Conservation (phyloP, 2,113 vertebrate species). For the Sebastes fasciatus region DNA sequence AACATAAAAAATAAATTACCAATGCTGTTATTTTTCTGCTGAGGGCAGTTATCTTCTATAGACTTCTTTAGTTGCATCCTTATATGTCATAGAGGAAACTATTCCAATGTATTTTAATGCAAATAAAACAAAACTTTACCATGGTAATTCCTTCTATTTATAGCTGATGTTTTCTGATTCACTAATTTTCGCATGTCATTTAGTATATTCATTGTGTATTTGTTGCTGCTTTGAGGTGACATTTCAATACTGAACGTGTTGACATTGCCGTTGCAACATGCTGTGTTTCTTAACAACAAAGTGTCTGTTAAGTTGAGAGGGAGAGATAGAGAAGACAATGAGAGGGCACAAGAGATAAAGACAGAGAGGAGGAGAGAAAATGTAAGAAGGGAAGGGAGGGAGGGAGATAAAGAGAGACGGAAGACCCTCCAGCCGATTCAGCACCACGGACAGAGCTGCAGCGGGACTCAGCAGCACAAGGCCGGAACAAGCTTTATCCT, state of each 20-base stretch:
- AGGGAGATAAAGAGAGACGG: constrained; percentile 46
- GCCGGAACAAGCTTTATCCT: constrained; percentile 76
- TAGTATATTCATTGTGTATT: not conserved
- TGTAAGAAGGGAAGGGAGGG: constrained; percentile 15
- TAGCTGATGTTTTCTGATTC: not conserved
- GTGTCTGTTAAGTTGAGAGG: constrained; percentile 38
- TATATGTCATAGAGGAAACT: not conserved
- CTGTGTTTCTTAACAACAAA: constrained; percentile 38
- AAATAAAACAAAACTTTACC: no score
- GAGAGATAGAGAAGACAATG: constrained; percentile 26
- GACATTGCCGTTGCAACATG: constrained; percentile 23
- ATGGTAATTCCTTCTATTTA: not conserved
- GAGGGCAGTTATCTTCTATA: not conserved
- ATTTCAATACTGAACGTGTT: not conserved
- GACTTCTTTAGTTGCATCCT: not conserved
- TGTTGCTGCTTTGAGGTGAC: not conserved
- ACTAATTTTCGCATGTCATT: not conserved
- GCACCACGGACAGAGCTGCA: constrained; percentile 73
- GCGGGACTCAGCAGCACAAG: constrained; percentile 69
- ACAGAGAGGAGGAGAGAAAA: constrained; percentile 15
- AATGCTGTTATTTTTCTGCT: not conserved
- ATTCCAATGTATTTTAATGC: not conserved
- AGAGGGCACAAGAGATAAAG: constrained; percentile 36
- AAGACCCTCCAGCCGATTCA: constrained; percentile 67
- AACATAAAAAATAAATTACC: not conserved